These are phyloP conservation scores for Stratiomys singularior DNA, from an alignment of 2,888 invertebrate species.

Conservation along the genomic window DNA sequence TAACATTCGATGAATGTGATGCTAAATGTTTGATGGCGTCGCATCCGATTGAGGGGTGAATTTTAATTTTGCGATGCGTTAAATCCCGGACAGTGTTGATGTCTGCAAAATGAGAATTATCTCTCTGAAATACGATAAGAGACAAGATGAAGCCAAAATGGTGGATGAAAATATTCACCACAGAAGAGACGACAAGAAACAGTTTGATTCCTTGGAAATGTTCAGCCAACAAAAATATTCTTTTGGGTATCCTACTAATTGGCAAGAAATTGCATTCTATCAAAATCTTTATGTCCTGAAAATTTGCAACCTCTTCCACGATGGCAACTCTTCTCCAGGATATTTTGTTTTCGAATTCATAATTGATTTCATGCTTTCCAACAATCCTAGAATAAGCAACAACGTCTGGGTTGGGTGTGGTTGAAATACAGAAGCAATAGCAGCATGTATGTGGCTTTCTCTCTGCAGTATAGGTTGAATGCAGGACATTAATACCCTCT, in stretches of 20 bases:
- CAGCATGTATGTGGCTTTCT: slow-evolving; percentile 49
- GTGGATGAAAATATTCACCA: no score
- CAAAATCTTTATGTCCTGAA: no score
- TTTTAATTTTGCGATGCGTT: no score
- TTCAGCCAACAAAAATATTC: no score
- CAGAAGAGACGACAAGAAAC: no score
- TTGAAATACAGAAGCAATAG: slow-evolving; percentile 7
- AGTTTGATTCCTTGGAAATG: no score
- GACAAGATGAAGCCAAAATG: not conserved
- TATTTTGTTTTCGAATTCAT: slow-evolving; percentile 50
- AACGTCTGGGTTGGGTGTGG: slow-evolving; percentile 47
- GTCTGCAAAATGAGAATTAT: no score
- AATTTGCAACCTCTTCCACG: no score
- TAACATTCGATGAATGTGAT: slow-evolving; percentile 33
- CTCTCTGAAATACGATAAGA: no score
- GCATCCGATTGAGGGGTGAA: slow-evolving; percentile 2
- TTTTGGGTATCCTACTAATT: no score
- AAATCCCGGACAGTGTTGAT: slow-evolving; percentile 3
- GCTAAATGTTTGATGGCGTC: slow-evolving; percentile 40
- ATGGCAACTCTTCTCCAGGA: slow-evolving; percentile 2
- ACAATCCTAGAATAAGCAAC: slow-evolving; percentile 20
- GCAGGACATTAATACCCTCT: slow-evolving; percentile 32
- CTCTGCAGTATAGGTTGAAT: slow-evolving; percentile 33
- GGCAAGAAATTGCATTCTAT: no score
- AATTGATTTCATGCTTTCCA: slow-evolving; percentile 50